A percentile compares a stretch with the other conserved stretches of the same genome.
Evolutionary conservation across 2,113 vertebrate genomes (phyloP).

Genomic region (Enhydra lutris): DNA sequence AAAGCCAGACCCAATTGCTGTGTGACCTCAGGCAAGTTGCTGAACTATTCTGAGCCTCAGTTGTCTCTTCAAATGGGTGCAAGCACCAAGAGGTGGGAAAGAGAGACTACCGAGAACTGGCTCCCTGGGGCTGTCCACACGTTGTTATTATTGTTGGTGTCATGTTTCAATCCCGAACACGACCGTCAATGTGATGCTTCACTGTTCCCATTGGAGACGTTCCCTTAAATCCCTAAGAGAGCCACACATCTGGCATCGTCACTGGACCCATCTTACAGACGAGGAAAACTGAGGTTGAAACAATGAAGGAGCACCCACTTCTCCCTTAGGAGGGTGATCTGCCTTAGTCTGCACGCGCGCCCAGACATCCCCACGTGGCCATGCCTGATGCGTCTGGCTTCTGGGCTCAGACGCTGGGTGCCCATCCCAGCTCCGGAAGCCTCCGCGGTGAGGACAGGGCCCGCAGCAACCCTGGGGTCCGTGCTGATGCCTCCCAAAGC

Average conservation of each 20-base stretch:
- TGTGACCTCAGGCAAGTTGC: neutral
- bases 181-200: rapidly evolving
- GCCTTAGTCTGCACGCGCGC: rapidly evolving
- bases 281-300: neutral
- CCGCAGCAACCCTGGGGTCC: neutral
- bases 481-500: neutral
- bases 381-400: neutral
- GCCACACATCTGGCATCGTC: neutral
- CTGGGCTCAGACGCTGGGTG: neutral
- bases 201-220: neutral
- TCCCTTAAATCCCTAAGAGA: neutral
- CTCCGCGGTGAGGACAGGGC: rapidly evolving
- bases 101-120: neutral
- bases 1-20: neutral
- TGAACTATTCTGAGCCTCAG: neutral
- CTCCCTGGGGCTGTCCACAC: rapidly evolving
- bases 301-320: rapidly evolving
- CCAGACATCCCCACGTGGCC: rapidly evolving
- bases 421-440: neutral
- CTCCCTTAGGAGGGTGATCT: rapidly evolving
- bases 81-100: neutral
- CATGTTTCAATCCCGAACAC: neutral
- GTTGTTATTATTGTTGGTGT: rapidly evolving
- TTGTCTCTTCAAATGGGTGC: neutral
- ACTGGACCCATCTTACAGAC: neutral